phyloP scores from a whole-genome alignment of 2,797 vertebrate species.

The Tiaroga cobitis region DNA sequence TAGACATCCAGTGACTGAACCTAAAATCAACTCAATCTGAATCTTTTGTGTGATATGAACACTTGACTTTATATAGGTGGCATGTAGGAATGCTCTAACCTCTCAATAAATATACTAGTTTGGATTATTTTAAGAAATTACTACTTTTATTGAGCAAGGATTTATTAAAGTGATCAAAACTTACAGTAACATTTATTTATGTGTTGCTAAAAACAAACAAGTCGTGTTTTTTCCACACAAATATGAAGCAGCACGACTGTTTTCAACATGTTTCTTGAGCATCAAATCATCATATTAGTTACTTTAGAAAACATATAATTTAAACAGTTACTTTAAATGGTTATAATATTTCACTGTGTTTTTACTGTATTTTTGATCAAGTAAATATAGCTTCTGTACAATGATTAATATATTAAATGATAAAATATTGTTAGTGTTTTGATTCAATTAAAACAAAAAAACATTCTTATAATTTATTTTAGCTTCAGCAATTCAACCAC shows the following conservation, averaged over 20 bases:
- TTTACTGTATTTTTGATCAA: neutral
- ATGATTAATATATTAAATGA: neutral
- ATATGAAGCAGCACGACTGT: no score
- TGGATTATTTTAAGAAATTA: neutral
- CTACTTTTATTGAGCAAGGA: neutral
- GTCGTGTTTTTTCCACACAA: no score
- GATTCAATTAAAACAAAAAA: neutral
- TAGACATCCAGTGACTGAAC: no score
- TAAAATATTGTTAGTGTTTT: no score
- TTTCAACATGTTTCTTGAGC: no score
- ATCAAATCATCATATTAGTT: no score
- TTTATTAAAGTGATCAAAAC: neutral
- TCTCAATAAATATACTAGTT: neutral
- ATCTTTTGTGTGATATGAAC: neutral
- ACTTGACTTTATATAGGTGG: neutral
- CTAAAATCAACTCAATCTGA: neutral
- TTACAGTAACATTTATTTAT: no score
- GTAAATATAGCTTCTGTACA: neutral
- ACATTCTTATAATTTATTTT: neutral
- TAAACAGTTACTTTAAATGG: neutral
- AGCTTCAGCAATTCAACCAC: neutral
- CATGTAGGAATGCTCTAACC: neutral
- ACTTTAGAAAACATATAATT: no score
- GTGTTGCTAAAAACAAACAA: no score
- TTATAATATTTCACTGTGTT: neutral